phyloP scores from a whole-genome alignment of 2,113 vertebrate genomes.

The Stegastes partitus region DNA sequence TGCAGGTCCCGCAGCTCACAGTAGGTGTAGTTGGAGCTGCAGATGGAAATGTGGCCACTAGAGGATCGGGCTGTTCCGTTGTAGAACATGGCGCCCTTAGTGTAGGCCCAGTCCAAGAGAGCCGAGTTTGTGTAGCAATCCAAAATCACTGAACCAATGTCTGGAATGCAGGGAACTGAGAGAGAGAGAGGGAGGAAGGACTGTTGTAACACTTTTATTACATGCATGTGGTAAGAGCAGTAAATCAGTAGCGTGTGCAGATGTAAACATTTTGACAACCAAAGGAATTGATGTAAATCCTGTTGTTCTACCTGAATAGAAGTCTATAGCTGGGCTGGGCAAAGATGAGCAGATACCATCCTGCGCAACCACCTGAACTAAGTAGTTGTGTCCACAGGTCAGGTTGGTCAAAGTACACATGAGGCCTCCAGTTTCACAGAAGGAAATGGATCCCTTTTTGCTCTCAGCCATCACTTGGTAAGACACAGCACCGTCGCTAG shows the following conservation, averaged over 20 bases:
- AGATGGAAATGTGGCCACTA: constrained; percentile 44
- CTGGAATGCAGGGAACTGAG: constrained; percentile 81
- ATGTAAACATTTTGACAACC: background rate
- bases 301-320: constrained; percentile 79
- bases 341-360: constrained; percentile 80
- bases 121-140: constrained; percentile 78
- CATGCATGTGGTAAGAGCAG: background rate
- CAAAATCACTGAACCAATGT: constrained; percentile 52
- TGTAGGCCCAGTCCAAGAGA: constrained; percentile 70
- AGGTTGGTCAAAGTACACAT: constrained; percentile 75
- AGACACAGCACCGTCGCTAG: constrained; percentile 73
- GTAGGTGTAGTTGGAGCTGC: constrained; percentile 74
- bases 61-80: constrained; percentile 56
- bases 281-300: background rate
- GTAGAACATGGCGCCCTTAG: constrained; percentile 71
- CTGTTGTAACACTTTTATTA: background rate
- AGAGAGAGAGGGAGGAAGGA: background rate
- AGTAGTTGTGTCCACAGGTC: constrained; percentile 77
- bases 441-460: constrained; percentile 10
- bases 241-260: background rate
- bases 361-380: constrained; percentile 76
- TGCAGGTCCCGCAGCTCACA: constrained; percentile 76
- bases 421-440: constrained; percentile 56
- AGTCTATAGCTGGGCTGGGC: constrained; percentile 62
- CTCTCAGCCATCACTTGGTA: constrained; percentile 68